Percentiles rank a stretch among this genome's conserved stretches.
Conservation (phyloP, 2,113 vertebrate genomes). For the Nanorana parkeri region DNA sequence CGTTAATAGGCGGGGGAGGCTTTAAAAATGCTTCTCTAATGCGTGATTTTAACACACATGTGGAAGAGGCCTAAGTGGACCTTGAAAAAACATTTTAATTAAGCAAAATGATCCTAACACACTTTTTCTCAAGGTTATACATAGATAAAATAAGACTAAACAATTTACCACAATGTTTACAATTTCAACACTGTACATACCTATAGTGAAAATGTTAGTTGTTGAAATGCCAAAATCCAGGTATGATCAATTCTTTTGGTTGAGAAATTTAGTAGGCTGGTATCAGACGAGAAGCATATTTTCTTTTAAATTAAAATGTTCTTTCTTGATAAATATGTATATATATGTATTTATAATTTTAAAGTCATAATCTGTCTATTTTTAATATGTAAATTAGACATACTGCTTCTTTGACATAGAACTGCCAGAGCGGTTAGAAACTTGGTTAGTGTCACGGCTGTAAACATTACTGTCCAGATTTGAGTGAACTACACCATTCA, state of each 20-base stretch:
- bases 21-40: too few relatives aligned
- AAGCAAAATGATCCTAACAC: too few relatives aligned
- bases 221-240: neutral
- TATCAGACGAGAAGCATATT: neutral
- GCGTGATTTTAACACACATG: too few relatives aligned
- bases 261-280: neutral
- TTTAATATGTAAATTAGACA: conserved; percentile 62
- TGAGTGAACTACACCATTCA: conserved; percentile 26
- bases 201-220: neutral
- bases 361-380: neutral
- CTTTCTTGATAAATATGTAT: neutral
- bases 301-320: neutral
- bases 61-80: too few relatives aligned
- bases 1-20: too few relatives aligned
- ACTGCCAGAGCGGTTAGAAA: conserved; percentile 67
- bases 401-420: conserved; percentile 79
- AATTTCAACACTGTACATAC: neutral
- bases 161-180: too few relatives aligned
- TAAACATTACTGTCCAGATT: conserved; percentile 21
- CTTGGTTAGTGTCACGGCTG: conserved; percentile 47
- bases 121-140: too few relatives aligned
- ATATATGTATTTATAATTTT: too few relatives aligned
- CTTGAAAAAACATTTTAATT: too few relatives aligned
- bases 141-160: too few relatives aligned
- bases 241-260: neutral